Evolutionary conservation across 2,888 invertebrate genomes (phyloP), one percentile per base, ranked within the genome.

Genomic region (Pardosa pseudoannulata): DNA sequence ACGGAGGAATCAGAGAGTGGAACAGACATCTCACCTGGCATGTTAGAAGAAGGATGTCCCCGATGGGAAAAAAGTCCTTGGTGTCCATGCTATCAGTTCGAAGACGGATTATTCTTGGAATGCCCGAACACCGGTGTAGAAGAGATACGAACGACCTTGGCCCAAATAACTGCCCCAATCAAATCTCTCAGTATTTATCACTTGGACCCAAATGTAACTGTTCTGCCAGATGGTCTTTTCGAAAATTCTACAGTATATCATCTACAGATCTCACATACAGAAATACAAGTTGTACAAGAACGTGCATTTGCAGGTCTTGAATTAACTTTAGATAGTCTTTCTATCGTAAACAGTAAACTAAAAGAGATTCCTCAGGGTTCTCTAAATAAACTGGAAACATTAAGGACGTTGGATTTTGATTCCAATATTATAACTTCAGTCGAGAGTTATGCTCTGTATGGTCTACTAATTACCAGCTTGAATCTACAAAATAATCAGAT

Each of bases 81-180:
- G 89, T 97, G 97, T 92, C 96, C 96, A 9, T 97, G 97, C 92
- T 97, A 96, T 93, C 96, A 96, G 92, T 96, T 97, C 92, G 96
- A 96, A 92, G 96, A 96, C 93, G 97, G 96, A 87, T 93, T 97
- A 89, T 96, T 96, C 93, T 93, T 97, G 90, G 97, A 97, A 92
- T 97, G 97, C 91, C 96, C 96, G 67, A 95, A 95, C 75, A 96
- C 96, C 65, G 95, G 95, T 76, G 94, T 95, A 65, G 93, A 93
- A 88, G 94, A 95, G 68, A 93, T 97, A 89, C 94, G 94, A 91
- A 93, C 93, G 90, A 95, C 96, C 62, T 92, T 97, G 90, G 93
- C 90, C 7, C 90, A 91, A 50, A 90, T 91, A 88, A 91, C 90
- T 46, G 91, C 92, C 9, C 92, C 93, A 64, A 92, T 97, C 90